Conservation (phyloP, 53 echinoderm and acorn worm species). For the Holothuria leucospilota region DNA sequence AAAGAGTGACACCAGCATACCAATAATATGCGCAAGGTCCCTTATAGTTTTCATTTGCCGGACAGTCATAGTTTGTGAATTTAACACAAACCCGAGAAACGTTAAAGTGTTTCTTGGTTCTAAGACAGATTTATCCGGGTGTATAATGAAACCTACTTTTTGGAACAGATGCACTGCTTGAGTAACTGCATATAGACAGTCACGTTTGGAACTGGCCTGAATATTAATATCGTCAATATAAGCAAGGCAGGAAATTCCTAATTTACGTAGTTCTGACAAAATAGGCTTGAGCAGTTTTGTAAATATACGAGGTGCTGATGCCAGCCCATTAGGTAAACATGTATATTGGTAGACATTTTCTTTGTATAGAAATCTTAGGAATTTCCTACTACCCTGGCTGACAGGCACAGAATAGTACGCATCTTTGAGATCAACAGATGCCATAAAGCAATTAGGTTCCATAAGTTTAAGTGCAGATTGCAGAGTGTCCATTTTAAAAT, state of each 20-base stretch:
- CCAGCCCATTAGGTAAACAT: too few relatives aligned
- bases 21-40: neutral
- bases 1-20: slow-evolving; percentile 2
- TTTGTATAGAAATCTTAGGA: too few relatives aligned
- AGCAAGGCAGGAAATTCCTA: neutral
- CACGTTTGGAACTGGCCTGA: neutral
- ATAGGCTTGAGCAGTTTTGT: too few relatives aligned
- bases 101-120: neutral
- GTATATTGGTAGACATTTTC: too few relatives aligned
- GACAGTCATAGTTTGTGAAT: neutral
- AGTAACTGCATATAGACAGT: slow-evolving; percentile 7
- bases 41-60: neutral
- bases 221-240: too few relatives aligned
- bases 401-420: too few relatives aligned
- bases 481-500: too few relatives aligned
- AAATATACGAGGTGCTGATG: too few relatives aligned
- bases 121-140: too few relatives aligned
- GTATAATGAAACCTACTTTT: too few relatives aligned
- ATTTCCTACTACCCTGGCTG: neutral
- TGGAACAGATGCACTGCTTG: neutral
- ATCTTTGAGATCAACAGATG: too few relatives aligned
- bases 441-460: neutral
- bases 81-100: neutral
- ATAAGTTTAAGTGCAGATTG: neutral
- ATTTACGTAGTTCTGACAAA: slow-evolving; percentile 15